Base-by-base conservation (phyloP, 2,113 vertebrate species). In the Collichthys lucidus region DNA sequence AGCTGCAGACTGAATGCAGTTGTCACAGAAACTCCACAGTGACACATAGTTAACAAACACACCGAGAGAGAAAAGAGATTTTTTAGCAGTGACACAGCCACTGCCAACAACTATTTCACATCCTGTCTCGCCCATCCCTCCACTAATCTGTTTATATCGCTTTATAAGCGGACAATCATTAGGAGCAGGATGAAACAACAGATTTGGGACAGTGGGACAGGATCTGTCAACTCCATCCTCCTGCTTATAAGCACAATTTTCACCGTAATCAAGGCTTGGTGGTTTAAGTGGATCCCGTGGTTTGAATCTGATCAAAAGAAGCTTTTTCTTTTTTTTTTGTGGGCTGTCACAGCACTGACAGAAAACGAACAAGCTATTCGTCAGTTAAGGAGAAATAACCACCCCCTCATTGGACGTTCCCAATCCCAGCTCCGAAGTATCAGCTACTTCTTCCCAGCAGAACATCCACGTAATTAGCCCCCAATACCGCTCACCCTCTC, bases 381-480 rank as follows among this genome's bases (percentile, higher is more conserved):
- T 79, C 20, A 2, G 44, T 42, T 56, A 29, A 64, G 24, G 53
- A 80, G 49, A 69, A 80, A 50, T 20, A 79, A 82, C 79, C 73
- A 60, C 44, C 83, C 77, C 47, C 82, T 83, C 72, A 50, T 62
- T 69, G 77, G 68, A 64, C 20, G 16, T 56, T 88, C 35, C 79
- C 74, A 57, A 71, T 81, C 69, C 55, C 40, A 55, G 35, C 74
- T 69, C 74, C 61, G 44, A 65, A 92, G 84, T 83, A 74, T 77
- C 68, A 68, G 74, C 46, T 35, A 53, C 76, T 85, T 90, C 74
- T 77, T 79, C 75, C 31, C 29, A 42, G 60, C 63, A 0, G 12
- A 86, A 84, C 83, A 68, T 80, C 53, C 56, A 78, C 50, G 16
- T 87, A 88, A 91, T 91, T 89, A 90, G 76, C 60, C 82, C 86